A percentile compares a stretch with the other conserved stretches of the same genome.
Conservation (phyloP, 2,888 invertebrate genomes). For the Cryptophagus acutangulus region DNA sequence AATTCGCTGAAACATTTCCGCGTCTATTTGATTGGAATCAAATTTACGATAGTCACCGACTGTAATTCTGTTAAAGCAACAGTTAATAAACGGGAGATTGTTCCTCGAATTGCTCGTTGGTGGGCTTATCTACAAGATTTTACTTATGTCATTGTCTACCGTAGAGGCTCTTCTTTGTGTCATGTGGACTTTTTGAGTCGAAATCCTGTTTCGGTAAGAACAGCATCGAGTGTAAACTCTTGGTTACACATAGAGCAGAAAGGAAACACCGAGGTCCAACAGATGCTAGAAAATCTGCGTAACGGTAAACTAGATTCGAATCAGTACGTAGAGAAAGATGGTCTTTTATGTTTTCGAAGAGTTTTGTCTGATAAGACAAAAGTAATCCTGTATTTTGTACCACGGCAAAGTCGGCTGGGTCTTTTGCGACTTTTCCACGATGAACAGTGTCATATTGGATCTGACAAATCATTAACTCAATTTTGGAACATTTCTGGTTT, state of each 20-base stretch:
- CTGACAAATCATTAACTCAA: slow-evolving; percentile 34
- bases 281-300: slow-evolving; percentile 10
- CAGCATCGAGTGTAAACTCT: slow-evolving; percentile 18
- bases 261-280: slow-evolving; percentile 13
- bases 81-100: slow-evolving; percentile 29
- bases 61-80: slow-evolving; percentile 33
- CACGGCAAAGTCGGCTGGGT: slow-evolving; percentile 30
- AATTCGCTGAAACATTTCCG: slow-evolving; percentile 35
- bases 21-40: slow-evolving; percentile 31
- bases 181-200: slow-evolving; percentile 24
- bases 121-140: slow-evolving; percentile 19
- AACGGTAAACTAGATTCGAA: slow-evolving; percentile 15
- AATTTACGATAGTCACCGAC: slow-evolving; percentile 36
- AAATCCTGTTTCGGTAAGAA: slow-evolving; percentile 15
- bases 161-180: slow-evolving; percentile 13
- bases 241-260: slow-evolving; percentile 20
- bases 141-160: slow-evolving; percentile 18
- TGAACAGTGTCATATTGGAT: slow-evolving; percentile 40
- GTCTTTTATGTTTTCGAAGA: slow-evolving; percentile 8
- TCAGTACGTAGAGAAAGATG: slow-evolving; percentile 13
- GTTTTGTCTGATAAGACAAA: slow-evolving; percentile 10
- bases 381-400: slow-evolving; percentile 32
- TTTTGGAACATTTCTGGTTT: slow-evolving; percentile 27
- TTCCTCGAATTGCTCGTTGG: slow-evolving; percentile 32
- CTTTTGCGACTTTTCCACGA: slow-evolving; percentile 34